Evolutionary conservation across 2,888 invertebrate genomes (phyloP).

Genomic region (Pachydiplax longipennis): DNA sequence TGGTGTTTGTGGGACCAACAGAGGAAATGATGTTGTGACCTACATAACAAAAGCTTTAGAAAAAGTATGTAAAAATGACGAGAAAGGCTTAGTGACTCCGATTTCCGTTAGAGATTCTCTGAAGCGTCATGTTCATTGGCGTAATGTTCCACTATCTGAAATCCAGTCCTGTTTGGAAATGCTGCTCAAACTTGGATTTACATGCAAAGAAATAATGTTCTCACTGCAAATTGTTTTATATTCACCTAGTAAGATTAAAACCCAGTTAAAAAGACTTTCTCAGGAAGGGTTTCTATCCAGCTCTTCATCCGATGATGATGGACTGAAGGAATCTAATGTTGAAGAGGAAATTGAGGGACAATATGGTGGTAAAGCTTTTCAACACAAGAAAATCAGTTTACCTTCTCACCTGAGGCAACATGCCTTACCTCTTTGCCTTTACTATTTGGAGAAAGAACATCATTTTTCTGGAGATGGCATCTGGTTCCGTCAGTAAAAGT

Average conservation of each 20-base stretch:
- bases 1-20: neutral
- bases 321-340: neutral
- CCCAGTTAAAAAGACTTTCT: neutral
- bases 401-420: slow-evolving; percentile 45
- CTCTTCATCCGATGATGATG: neutral
- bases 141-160: slow-evolving; percentile 1
- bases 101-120: neutral
- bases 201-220: neutral
- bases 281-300: neutral
- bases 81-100: neutral
- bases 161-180: neutral
- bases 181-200: neutral
- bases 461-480: slow-evolving; percentile 80
- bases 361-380: neutral
- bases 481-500: slow-evolving; percentile 60
- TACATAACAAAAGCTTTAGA: neutral
- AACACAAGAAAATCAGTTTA: neutral
- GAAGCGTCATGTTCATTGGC: neutral
- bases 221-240: slow-evolving; percentile 5
- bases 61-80: neutral
- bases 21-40: neutral
- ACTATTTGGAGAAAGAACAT: slow-evolving; percentile 74
- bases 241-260: neutral
- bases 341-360: neutral
- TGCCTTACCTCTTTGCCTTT: slow-evolving; percentile 69